A percentile compares a stretch with the other conserved stretches of the same genome.
Evolutionary conservation across 2,797 vertebrate species (phyloP).

Genomic region (Nyctibius grandis): DNA sequence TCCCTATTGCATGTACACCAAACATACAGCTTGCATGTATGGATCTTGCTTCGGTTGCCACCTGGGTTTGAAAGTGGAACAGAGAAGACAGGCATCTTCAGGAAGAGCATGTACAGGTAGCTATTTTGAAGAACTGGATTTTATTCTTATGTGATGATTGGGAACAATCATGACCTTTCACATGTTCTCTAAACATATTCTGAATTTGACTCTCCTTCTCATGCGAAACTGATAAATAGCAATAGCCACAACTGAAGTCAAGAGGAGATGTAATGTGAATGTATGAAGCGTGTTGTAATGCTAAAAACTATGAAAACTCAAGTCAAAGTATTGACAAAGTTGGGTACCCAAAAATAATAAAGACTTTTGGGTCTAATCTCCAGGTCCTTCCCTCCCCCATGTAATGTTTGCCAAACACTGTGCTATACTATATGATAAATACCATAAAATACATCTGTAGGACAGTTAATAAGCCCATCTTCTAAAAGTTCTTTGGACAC

Average conservation of each 20-base stretch:
- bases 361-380: neutral
- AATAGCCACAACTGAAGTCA: neutral
- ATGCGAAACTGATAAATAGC: neutral
- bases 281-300: neutral
- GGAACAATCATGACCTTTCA: neutral
- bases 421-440: neutral
- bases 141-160: neutral
- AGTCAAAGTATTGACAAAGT: neutral
- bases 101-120: neutral
- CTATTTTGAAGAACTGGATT: neutral
- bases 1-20: neutral
- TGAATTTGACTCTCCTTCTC: neutral
- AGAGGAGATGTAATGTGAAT: neutral
- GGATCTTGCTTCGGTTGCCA: neutral
- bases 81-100: neutral
- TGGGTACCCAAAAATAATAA: neutral
- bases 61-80: neutral
- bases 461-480: neutral
- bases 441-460: neutral
- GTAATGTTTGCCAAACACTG: neutral
- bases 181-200: neutral
- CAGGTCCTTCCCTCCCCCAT: neutral
- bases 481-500: neutral
- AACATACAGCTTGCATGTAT: fast-evolving
- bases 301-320: neutral